Conservation (phyloP, 2,797 vertebrate genomes). For the Benthosema pterotum region DNA sequence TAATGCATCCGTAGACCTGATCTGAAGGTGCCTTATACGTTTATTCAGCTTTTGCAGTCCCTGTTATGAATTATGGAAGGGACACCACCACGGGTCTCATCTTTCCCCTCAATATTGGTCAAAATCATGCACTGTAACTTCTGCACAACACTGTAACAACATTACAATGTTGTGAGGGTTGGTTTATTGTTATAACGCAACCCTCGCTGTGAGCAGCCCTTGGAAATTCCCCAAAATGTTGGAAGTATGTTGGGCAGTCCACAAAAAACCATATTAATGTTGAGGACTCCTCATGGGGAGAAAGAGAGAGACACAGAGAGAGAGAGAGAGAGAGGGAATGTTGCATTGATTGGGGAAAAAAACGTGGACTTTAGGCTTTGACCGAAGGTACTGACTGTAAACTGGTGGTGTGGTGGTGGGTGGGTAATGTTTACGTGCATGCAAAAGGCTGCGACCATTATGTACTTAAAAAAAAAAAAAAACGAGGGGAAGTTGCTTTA, state of each 20-base stretch:
- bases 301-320: background rate
- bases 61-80: too few relatives aligned
- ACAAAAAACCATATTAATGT: constrained; percentile 66
- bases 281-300: constrained; percentile 62
- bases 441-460: constrained; percentile 2
- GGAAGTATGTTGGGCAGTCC: constrained; percentile 38
- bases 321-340: constrained; percentile 52
- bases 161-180: too few relatives aligned
- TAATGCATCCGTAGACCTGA: too few relatives aligned
- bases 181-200: background rate
- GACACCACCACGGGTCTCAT: too few relatives aligned
- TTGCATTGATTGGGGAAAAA: constrained; percentile 63
- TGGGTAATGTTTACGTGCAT: constrained; percentile 25
- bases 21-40: too few relatives aligned
- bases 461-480: too few relatives aligned
- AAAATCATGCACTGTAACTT: too few relatives aligned
- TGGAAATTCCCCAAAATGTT: constrained; percentile 55
- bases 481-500: constrained; percentile 10
- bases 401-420: constrained; percentile 36
- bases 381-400: constrained; percentile 41
- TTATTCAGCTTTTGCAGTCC: too few relatives aligned
- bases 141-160: too few relatives aligned
- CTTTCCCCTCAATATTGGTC: too few relatives aligned
- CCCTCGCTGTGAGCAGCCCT: constrained; percentile 40
- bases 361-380: constrained; percentile 68